Evolutionary conservation across 1,140 invertebrate genomes (phyloP).

Genomic region (Colletes latitarsis): DNA sequence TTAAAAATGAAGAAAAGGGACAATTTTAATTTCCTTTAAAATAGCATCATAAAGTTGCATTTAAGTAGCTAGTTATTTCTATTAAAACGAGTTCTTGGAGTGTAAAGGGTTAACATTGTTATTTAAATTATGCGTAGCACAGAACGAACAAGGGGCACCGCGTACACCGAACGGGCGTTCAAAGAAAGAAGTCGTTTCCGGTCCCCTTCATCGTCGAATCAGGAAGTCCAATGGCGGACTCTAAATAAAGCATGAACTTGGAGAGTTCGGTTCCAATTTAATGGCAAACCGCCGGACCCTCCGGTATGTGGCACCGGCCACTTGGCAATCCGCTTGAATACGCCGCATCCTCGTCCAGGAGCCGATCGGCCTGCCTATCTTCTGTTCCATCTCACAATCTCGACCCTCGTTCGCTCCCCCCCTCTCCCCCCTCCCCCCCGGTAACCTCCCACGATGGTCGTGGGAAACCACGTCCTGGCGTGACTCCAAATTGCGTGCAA

Average conservation of each 20-base stretch:
- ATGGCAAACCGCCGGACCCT: constrained; percentile 48
- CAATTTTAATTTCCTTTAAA: too few species aligned
- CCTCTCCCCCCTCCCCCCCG: not conserved
- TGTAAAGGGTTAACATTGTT: too few species aligned
- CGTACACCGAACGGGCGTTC: too few species aligned
- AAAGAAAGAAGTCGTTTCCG: not conserved
- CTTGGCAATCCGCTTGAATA: constrained; percentile 65
- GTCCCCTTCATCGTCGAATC: not conserved
- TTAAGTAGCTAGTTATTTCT: too few species aligned
- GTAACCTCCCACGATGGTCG: constrained; percentile 58
- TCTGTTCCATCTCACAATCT: constrained; percentile 64
- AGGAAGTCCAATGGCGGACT: constrained; percentile 4
- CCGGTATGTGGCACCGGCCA: constrained; percentile 45
- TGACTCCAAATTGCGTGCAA: constrained; percentile 68
- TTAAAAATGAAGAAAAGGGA: too few species aligned
- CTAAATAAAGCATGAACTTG: constrained; percentile 53
- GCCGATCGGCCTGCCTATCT: constrained; percentile 63
- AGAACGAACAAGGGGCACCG: too few species aligned
- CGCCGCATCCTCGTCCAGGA: constrained; percentile 57
- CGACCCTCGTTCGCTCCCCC: not conserved
- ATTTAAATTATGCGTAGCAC: too few species aligned
- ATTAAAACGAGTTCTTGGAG: too few species aligned
- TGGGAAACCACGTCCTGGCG: constrained; percentile 66
- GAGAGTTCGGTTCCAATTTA: constrained; percentile 51
- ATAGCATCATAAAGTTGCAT: too few species aligned